These are phyloP conservation scores for Proctacanthus coquilletti DNA, from an alignment of 1,140 invertebrate species.

Conservation along the genomic window DNA sequence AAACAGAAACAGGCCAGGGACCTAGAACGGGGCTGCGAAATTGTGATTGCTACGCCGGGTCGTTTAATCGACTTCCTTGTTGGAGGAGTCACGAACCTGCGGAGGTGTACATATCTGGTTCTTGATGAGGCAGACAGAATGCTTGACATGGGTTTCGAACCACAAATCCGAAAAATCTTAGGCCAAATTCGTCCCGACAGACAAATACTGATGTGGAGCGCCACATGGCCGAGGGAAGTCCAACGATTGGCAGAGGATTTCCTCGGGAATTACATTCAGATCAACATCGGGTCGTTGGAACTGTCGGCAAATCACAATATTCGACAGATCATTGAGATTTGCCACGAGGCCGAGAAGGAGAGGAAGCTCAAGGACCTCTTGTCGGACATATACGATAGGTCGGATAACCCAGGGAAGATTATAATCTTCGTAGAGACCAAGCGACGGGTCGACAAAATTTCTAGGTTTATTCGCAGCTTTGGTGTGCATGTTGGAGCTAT, in stretches of 20 bases:
- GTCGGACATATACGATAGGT: constrained; percentile 68
- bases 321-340: constrained; percentile 85
- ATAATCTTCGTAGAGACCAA: constrained; percentile 97
- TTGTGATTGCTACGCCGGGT: constrained; percentile 89
- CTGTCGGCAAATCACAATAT: constrained; percentile 95
- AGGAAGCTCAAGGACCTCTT: constrained; percentile 63
- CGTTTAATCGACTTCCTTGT: constrained; percentile 90
- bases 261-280: constrained; percentile 66
- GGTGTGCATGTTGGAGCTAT: constrained; percentile 74
- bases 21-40: constrained; percentile 70
- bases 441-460: constrained; percentile 86
- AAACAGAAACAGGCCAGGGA: constrained; percentile 72
- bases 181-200: constrained; percentile 87
- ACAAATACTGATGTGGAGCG: constrained; percentile 95
- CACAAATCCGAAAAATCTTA: constrained; percentile 92
- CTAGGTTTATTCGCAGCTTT: constrained; percentile 70
- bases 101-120: constrained; percentile 82
- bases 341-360: constrained; percentile 74
- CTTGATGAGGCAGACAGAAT: constrained; percentile 96
- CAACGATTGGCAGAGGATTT: constrained; percentile 84
- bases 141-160: constrained; percentile 99
- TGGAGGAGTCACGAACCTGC: constrained; percentile 68
- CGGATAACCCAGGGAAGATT: constrained; percentile 77
- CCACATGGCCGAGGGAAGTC: constrained; percentile 96
- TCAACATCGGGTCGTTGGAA: constrained; percentile 86